Evolutionary conservation across 2,888 invertebrate genomes (phyloP).

Genomic region (Acheta domesticus): DNA sequence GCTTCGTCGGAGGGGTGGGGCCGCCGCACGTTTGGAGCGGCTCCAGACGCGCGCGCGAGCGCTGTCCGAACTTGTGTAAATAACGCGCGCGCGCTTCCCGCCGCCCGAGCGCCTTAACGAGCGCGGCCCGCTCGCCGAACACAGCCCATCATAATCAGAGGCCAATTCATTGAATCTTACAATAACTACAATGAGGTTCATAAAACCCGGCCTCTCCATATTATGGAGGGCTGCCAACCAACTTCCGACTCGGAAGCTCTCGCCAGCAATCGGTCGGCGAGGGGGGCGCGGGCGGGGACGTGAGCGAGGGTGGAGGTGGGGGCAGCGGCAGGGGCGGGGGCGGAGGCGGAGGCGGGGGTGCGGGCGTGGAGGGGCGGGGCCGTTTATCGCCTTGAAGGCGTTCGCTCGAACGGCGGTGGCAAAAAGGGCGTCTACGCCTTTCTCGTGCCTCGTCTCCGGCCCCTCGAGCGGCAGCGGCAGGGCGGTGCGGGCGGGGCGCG

Average conservation of each 20-base stretch:
- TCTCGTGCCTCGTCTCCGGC: not conserved
- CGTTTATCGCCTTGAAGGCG: slow-evolving; percentile 4
- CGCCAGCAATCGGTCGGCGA: not conserved
- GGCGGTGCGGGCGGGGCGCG: not conserved
- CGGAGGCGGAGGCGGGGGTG: not conserved
- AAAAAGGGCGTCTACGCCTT: not conserved
- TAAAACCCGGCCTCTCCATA: not conserved
- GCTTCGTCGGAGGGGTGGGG: not conserved
- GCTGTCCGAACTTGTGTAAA: not conserved
- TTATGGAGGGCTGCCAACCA: not conserved
- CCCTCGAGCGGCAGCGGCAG: not conserved
- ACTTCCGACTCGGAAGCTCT: slow-evolving; percentile 5
- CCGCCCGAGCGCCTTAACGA: not conserved
- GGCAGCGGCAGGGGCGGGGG: too few relatives aligned
- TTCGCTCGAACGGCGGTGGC: not conserved
- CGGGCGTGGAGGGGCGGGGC: not conserved
- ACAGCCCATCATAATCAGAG: slow-evolving; percentile 6
- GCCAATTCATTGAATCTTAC: slow-evolving; percentile 18
- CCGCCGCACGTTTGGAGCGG: not conserved
- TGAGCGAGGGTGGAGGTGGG: not conserved
- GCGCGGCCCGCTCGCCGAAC: not conserved
- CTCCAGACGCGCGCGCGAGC: not conserved
- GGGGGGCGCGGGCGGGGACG: not conserved
- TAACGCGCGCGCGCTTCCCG: not conserved
- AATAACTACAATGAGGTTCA: slow-evolving; percentile 5